A percentile compares a stretch with the other conserved stretches of the same genome.
Conservation (phyloP, 2,797 vertebrate genomes). For the Glossophaga mutica region DNA sequence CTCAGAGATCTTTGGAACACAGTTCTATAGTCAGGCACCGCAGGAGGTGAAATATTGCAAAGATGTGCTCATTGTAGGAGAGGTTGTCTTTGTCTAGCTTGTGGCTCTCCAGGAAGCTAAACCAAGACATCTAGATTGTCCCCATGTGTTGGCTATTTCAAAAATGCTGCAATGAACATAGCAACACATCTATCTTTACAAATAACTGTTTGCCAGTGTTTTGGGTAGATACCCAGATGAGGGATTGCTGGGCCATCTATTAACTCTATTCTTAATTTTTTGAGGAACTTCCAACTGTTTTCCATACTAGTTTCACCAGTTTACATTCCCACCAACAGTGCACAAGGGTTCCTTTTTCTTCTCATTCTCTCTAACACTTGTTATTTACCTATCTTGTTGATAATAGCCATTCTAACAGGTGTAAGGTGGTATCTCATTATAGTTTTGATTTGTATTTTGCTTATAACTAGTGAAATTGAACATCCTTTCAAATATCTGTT, state of each 20-base stretch:
- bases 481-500: no score
- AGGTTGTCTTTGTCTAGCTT: conserved; percentile 93
- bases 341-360: background rate
- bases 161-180: background rate
- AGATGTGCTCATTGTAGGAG: conserved; percentile 93
- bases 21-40: conserved; percentile 94
- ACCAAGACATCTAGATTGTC: conserved; percentile 80
- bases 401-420: background rate
- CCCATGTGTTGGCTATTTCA: background rate
- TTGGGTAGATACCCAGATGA: background rate
- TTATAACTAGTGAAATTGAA: no score
- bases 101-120: conserved; percentile 92
- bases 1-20: conserved; percentile 89
- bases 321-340: no score
- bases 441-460: background rate
- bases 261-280: background rate
- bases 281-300: no score
- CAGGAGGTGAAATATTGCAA: conserved; percentile 93
- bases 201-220: background rate
- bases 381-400: background rate
- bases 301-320: no score
- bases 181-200: background rate
- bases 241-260: background rate
- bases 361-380: background rate
- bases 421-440: background rate